Conservation (phyloP, 1,140 invertebrate genomes). For the Lepidostoma basale region DNA sequence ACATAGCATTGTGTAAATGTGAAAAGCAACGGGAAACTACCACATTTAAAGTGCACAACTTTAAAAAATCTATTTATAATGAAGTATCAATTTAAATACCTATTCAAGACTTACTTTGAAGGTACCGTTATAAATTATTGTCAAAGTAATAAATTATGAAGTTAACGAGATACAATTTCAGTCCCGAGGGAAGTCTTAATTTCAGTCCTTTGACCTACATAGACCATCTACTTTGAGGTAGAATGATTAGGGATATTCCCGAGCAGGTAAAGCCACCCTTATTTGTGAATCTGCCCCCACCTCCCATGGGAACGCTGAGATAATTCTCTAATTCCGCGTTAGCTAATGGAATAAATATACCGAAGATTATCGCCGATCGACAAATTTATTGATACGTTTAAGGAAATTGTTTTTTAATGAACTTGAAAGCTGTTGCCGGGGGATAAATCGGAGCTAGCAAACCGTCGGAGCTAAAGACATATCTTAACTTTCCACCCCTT, state of each 20-base stretch:
- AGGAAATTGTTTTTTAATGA: background rate
- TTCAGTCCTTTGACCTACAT: background rate
- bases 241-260: constrained; percentile 12
- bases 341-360: constrained; percentile 6
- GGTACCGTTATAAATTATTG: background rate
- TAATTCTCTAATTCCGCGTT: background rate
- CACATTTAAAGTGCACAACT: too few relatives aligned
- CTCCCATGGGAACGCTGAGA: background rate
- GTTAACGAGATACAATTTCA: background rate
- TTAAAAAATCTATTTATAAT: too few relatives aligned
- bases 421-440: too few relatives aligned
- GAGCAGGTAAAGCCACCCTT: background rate
- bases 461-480: too few relatives aligned
- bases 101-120: too few relatives aligned
- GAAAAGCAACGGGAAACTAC: too few relatives aligned
- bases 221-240: background rate
- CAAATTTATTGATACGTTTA: background rate
- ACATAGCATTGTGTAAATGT: too few relatives aligned
- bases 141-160: background rate
- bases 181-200: background rate
- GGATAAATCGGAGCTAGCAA: too few relatives aligned
- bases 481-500: too few relatives aligned
- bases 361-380: background rate
- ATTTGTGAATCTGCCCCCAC: background rate
- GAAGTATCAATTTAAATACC: too few relatives aligned